These are phyloP conservation scores for Rhinogobio ventralis DNA, from an alignment of 2,797 vertebrate genomes.

Conservation along the genomic window DNA sequence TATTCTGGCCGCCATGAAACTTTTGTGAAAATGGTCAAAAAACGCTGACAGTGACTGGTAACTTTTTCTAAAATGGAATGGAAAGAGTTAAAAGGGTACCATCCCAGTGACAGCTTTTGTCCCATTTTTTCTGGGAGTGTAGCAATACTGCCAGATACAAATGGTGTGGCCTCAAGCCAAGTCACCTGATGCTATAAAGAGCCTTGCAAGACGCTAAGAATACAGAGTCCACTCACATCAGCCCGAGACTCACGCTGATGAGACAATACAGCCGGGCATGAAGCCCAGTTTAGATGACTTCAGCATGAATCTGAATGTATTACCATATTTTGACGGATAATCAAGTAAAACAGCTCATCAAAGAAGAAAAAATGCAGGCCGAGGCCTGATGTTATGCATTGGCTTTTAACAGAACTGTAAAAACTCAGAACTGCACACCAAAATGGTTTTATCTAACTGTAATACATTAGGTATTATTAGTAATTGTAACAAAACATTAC, in stretches of 20 bases:
- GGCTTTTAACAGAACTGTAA: not conserved
- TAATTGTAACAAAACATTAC: not conserved
- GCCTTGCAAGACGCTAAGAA: not conserved
- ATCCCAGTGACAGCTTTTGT: not conserved
- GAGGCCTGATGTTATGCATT: not conserved
- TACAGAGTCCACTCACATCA: not conserved
- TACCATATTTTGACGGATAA: not conserved
- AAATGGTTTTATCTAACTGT: not conserved
- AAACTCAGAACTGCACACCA: not conserved
- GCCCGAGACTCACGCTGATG: not conserved
- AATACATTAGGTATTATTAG: not conserved
- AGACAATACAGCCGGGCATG: not conserved
- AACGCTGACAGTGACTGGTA: too few relatives aligned
- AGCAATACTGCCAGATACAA: not conserved
- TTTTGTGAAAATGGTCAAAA: too few relatives aligned
- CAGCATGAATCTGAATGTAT: not conserved
- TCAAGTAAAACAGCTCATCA: not conserved
- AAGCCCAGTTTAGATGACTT: not conserved
- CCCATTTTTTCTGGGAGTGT: not conserved
- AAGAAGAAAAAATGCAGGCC: not conserved
- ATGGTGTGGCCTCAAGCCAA: not conserved
- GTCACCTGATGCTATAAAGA: not conserved
- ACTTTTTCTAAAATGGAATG: too few relatives aligned
- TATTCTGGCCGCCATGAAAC: too few relatives aligned
- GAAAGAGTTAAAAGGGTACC: too few relatives aligned